Evolutionary conservation across 2,113 vertebrate genomes (phyloP).

Genomic region (Callorhinus ursinus): DNA sequence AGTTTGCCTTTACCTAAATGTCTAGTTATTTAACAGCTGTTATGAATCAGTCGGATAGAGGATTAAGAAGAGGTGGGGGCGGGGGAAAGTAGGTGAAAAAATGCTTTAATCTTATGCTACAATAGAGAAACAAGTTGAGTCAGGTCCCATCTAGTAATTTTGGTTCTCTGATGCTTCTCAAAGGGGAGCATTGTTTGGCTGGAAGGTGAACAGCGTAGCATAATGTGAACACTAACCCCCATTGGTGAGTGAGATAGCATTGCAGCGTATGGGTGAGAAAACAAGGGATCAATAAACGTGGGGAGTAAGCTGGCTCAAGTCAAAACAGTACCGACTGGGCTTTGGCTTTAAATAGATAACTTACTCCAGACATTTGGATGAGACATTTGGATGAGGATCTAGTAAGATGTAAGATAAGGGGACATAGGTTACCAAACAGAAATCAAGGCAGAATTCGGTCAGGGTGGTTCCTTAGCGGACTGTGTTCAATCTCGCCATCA

Average conservation of each 20-base stretch:
- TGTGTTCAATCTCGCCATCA: background rate
- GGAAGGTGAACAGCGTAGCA: constrained; percentile 67
- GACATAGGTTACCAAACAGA: background rate
- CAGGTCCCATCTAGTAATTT: constrained; percentile 80
- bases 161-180: constrained; percentile 68
- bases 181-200: constrained; percentile 71
- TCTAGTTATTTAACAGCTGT: constrained; percentile 87
- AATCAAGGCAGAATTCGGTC: background rate
- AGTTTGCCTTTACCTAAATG: constrained; percentile 84
- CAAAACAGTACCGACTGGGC: background rate
- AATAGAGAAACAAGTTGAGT: constrained; percentile 84
- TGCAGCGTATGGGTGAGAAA: background rate
- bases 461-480: background rate
- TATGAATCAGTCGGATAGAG: constrained; percentile 84
- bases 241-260: background rate
- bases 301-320: background rate
- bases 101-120: constrained; percentile 86
- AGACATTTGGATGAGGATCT: background rate
- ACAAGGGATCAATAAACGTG: background rate
- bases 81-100: constrained; percentile 75
- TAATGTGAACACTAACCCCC: constrained; percentile 33
- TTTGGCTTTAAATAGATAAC: background rate
- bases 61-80: constrained; percentile 76
- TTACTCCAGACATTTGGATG: background rate
- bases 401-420: background rate